These are phyloP conservation scores for Lycaena phlaeas DNA, from an alignment of 2,888 invertebrate species.

Conservation along the genomic window DNA sequence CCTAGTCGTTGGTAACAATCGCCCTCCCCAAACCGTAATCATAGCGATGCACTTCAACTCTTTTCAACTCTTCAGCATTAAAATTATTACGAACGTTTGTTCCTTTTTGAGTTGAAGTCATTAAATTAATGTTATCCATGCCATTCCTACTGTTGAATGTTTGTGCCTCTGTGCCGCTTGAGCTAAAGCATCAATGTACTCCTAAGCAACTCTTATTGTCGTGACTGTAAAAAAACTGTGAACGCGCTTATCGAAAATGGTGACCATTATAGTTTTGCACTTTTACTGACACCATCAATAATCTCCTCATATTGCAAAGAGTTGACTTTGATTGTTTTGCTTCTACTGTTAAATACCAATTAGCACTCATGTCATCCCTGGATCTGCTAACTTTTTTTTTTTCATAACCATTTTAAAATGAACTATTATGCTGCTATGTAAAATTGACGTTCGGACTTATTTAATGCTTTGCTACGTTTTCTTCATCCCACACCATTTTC, in stretches of 20 bases:
- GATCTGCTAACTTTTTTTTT: not conserved
- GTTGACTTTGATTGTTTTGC: slow-evolving; percentile 35
- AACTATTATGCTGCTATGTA: slow-evolving; percentile 33
- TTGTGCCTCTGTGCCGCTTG: slow-evolving; percentile 47
- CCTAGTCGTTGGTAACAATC: slow-evolving; percentile 54
- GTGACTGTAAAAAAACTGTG: slow-evolving; percentile 38
- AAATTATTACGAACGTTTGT: slow-evolving; percentile 1
- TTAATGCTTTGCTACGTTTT: slow-evolving; percentile 43
- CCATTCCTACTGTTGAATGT: slow-evolving; percentile 32
- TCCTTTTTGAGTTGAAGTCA: slow-evolving; percentile 23
- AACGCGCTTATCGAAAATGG: slow-evolving; percentile 52
- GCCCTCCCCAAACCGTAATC: slow-evolving; percentile 60
- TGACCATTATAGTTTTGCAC: slow-evolving; percentile 33
- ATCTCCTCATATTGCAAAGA: slow-evolving; percentile 2
- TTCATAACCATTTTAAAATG: not conserved
- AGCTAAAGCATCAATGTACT: slow-evolving; percentile 42
- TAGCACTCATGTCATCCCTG: slow-evolving; percentile 19
- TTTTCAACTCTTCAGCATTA: no score
- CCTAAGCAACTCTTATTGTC: slow-evolving; percentile 43
- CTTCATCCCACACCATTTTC: slow-evolving; percentile 56
- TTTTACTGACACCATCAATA: slow-evolving; percentile 29
- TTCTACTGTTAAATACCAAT: slow-evolving; percentile 21
- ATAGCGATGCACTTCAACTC: slow-evolving; percentile 40
- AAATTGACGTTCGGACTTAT: slow-evolving; percentile 50
- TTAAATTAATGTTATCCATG: slow-evolving; percentile 19